Conservation (phyloP, 2,797 vertebrate genomes). For the Acipenser ruthenus region DNA sequence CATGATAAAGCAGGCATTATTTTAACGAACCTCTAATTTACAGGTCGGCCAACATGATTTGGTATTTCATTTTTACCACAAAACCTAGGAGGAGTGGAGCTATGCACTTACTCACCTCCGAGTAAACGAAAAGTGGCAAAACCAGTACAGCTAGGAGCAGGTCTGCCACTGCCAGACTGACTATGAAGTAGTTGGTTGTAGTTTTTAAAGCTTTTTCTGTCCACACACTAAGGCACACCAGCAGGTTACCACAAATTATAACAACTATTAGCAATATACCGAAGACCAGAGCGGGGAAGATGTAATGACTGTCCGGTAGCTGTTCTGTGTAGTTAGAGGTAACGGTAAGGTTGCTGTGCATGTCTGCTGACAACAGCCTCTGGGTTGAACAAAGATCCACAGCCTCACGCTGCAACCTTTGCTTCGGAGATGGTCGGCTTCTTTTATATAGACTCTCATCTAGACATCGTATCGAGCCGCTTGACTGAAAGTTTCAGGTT, state of each 20-base stretch:
- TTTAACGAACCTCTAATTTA: too few relatives aligned
- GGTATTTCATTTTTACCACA: too few relatives aligned
- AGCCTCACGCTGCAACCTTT: conserved; percentile 19
- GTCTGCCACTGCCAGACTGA: conserved; percentile 85
- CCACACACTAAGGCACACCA: conserved; percentile 85
- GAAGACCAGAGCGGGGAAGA: conserved; percentile 67
- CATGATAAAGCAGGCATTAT: too few relatives aligned
- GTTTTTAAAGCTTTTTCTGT: conserved; percentile 85
- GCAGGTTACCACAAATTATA: conserved; percentile 79
- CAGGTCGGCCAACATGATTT: too few relatives aligned
- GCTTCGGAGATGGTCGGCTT: conserved; percentile 32
- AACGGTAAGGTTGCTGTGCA: conserved; percentile 50
- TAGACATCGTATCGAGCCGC: conserved; percentile 23
- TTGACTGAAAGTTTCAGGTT: conserved; percentile 14
- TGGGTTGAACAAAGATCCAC: conserved; percentile 24
- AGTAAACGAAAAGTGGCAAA: conserved; percentile 84
- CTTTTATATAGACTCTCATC: conserved; percentile 41
- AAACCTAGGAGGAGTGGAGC: too few relatives aligned
- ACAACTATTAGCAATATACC: conserved; percentile 72
- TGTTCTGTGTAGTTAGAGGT: conserved; percentile 16
- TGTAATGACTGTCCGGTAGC: conserved; percentile 30
- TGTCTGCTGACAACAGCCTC: conserved; percentile 37
- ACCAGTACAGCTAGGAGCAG: conserved; percentile 83
- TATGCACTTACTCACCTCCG: conserved; percentile 67
- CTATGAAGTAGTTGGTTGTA: conserved; percentile 93